Evolutionary conservation across 2,888 invertebrate species (phyloP).

Genomic region (Mimachlamys varia): DNA sequence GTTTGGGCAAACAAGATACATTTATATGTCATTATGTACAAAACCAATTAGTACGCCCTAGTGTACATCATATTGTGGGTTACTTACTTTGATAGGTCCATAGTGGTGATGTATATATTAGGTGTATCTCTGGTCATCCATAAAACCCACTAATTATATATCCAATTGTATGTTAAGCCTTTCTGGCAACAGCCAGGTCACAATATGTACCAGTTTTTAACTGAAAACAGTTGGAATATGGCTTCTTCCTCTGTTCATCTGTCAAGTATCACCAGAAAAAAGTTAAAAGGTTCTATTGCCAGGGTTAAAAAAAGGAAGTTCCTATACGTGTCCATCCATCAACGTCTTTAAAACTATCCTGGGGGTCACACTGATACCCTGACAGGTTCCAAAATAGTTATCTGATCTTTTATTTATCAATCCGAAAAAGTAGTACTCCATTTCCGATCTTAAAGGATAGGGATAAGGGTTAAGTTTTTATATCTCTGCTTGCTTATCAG

Average conservation of each 20-base stretch:
- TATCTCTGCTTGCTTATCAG: background rate
- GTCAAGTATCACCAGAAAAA: background rate
- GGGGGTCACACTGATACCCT: background rate
- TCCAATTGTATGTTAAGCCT: background rate
- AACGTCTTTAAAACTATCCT: background rate
- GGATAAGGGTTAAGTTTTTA: background rate
- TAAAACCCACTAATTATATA: slow-evolving; percentile 1
- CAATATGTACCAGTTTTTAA: background rate
- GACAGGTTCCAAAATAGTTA: background rate
- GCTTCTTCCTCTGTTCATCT: background rate
- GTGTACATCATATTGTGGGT: background rate
- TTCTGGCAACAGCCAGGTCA: background rate
- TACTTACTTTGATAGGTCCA: background rate
- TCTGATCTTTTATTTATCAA: slow-evolving; percentile 24
- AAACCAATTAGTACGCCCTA: too few relatives aligned
- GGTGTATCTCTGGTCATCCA: background rate
- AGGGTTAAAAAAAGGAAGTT: background rate
- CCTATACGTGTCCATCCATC: background rate
- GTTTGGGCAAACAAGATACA: too few relatives aligned
- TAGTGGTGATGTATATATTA: background rate
- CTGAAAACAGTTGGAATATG: slow-evolving; percentile 13
- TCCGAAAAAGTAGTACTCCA: background rate
- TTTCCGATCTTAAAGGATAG: slow-evolving; percentile 17
- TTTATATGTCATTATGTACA: too few relatives aligned
- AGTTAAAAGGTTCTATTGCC: background rate